These are phyloP conservation scores for Bryconaethiops microstoma DNA, from an alignment of 2,797 vertebrate species.

Conservation along the genomic window DNA sequence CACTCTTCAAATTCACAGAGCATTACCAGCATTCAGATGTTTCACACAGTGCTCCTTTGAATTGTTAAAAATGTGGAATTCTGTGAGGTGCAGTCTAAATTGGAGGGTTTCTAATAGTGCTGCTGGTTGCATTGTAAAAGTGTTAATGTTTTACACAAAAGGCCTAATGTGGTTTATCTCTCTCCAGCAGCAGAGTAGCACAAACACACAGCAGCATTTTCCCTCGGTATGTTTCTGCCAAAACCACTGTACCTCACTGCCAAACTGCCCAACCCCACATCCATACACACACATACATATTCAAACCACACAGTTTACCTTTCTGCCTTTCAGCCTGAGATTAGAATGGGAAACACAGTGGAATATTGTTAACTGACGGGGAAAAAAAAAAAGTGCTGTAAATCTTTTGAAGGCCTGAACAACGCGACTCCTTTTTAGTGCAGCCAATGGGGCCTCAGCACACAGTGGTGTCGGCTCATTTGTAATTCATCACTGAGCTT, in stretches of 20 bases:
- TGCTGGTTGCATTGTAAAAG: constrained; percentile 39
- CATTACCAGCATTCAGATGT: not conserved
- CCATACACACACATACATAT: constrained; percentile 65
- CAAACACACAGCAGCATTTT: constrained; percentile 73
- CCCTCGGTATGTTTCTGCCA: constrained; percentile 70
- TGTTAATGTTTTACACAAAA: constrained; percentile 64
- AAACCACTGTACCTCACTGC: constrained; percentile 69
- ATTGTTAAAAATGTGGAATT: not conserved
- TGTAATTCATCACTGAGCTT: constrained; percentile 13
- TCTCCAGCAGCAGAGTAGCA: constrained; percentile 76
- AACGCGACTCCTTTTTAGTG: constrained; percentile 14
- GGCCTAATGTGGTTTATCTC: constrained; percentile 77
- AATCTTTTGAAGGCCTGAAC: constrained; percentile 27
- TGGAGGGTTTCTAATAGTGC: constrained; percentile 35
- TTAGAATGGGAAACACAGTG: constrained; percentile 27
- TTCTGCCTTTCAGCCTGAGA: constrained; percentile 38
- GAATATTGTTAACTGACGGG: constrained; percentile 21
- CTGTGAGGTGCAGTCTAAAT: not conserved
- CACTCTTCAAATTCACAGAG: not conserved
- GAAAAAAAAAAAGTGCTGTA: constrained; percentile 9
- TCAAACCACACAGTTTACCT: constrained; percentile 45
- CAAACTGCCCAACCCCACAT: constrained; percentile 68
- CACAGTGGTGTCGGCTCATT: constrained; percentile 10
- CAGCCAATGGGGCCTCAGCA: not conserved
- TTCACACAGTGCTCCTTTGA: not conserved